phyloP scores from a whole-genome alignment of 2,797 vertebrate species.

The Poeciliopsis paucimaculata region DNA sequence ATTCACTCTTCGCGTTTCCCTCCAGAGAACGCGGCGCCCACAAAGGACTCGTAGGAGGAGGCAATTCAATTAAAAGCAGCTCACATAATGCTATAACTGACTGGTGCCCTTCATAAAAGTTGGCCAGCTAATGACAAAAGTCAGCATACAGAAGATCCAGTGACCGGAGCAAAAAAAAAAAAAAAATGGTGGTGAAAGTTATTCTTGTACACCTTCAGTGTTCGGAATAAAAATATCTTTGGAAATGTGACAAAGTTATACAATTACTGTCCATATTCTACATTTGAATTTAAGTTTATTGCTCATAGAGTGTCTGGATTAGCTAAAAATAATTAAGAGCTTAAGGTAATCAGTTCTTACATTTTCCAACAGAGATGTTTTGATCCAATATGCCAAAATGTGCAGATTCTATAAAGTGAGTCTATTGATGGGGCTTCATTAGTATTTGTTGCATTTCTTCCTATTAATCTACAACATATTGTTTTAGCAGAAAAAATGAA shows the following conservation, averaged over 20 bases:
- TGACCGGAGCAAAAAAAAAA: neutral
- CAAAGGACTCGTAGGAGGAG: conserved; percentile 45
- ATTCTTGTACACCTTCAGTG: neutral
- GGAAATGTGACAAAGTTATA: neutral
- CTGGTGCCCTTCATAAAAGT: conserved; percentile 59
- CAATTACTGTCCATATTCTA: neutral
- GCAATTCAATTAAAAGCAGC: conserved; percentile 76
- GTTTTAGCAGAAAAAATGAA: neutral
- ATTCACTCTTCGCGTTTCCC: conserved; percentile 70
- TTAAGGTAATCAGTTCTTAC: neutral
- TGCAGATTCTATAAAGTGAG: neutral
- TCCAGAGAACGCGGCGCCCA: conserved; percentile 59
- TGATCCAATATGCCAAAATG: neutral
- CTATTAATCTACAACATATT: neutral
- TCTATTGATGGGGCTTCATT: neutral
- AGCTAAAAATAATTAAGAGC: neutral
- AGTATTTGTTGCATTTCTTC: neutral
- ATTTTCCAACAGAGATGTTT: neutral
- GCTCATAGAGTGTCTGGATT: neutral
- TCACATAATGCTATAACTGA: conserved; percentile 57
- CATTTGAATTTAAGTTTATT: neutral
- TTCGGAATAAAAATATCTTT: neutral
- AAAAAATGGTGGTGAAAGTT: neutral
- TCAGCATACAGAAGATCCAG: neutral
- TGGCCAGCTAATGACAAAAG: conserved; percentile 43